Evolutionary conservation across 2,888 invertebrate species (phyloP), one percentile per base, ranked within the genome.

Genomic region (Metopia argyrocephala): DNA sequence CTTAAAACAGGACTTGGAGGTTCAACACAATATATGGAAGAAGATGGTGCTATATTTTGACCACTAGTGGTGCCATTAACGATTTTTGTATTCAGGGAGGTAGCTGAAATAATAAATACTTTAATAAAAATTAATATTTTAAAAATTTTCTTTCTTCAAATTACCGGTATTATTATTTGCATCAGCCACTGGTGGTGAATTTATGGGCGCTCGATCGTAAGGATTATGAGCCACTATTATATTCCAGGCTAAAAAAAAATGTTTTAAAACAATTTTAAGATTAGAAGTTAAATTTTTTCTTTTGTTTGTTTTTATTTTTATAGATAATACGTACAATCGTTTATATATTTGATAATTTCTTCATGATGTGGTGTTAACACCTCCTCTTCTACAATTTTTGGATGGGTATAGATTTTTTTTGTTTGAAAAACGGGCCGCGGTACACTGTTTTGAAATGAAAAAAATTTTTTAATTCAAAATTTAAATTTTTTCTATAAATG

Each of bases 331-430:
- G 94, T 92, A 96, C 96, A 96, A 90, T 96, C 96, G 90, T 95
- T 94, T 86, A 97, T 94, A 91, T 93, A 97, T 92, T 94, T 94
- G 87, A 96, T 95, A 84, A 96, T 94, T 92, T 96, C 96, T 88
- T 96, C 96, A 88, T 97, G 96, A 87, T 96, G 95, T 73, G 96
- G 96, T 78, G 93, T 93, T 83, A 94, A 92, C 64, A 91, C 91
- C 88, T 94, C 93, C 84, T 93, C 89, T 82, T 90, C 90, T 66
- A 87, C 86, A 54, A 88, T 87, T 66, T 87, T 88, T 65, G 85
- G 87, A 91, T 92, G 90, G 92, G 91, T 90, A 75, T 86, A 85
- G 65, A 88, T 84, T 79, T 89, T 90, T 84, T 87, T 89, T 78
- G 87, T 86, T 83, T 96, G 94, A 91, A 96, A 96, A 85, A 95